Evolutionary conservation across 2,888 invertebrate species (phyloP).

Genomic region (Eudasyphora cyanicolor): DNA sequence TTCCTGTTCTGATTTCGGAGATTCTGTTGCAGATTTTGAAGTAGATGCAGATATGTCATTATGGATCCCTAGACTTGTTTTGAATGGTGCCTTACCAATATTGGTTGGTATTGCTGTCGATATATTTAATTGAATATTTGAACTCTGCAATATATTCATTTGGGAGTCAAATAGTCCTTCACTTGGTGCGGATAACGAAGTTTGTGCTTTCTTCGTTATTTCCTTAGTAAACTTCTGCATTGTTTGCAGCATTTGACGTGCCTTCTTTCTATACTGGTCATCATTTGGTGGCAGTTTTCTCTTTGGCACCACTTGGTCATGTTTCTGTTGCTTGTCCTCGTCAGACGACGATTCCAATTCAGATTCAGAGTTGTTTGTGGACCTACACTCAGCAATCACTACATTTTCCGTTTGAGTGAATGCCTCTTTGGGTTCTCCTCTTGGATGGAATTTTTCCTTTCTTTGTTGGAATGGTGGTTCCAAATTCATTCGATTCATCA

Average conservation of each 20-base stretch:
- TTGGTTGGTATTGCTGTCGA: neutral
- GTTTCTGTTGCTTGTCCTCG: conserved; percentile 57
- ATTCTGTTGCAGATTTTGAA: conserved; percentile 3
- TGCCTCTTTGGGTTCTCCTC: conserved; percentile 54
- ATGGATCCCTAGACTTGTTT: neutral
- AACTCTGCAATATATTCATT: neutral
- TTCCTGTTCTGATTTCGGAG: neutral
- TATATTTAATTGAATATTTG: conserved; percentile 42
- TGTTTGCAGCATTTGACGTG: conserved; percentile 70
- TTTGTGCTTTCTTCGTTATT: neutral
- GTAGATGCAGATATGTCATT: neutral
- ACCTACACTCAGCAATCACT: neutral
- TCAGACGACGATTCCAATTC: conserved; percentile 78
- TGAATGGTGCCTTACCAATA: neutral
- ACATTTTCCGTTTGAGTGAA: conserved; percentile 74
- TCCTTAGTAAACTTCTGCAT: conserved; percentile 45
- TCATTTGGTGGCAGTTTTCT: conserved; percentile 59
- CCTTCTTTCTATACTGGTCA: conserved; percentile 71
- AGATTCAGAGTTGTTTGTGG: conserved; percentile 68
- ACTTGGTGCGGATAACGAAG: neutral
- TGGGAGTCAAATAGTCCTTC: conserved; percentile 49
- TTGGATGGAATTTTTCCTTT: conserved; percentile 44
- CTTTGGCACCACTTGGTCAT: conserved; percentile 5
- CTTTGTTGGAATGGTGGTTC: conserved; percentile 88
- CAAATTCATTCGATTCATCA: conserved; percentile 97